Conservation (phyloP, 2,888 invertebrate genomes). For the Molorchus minor region DNA sequence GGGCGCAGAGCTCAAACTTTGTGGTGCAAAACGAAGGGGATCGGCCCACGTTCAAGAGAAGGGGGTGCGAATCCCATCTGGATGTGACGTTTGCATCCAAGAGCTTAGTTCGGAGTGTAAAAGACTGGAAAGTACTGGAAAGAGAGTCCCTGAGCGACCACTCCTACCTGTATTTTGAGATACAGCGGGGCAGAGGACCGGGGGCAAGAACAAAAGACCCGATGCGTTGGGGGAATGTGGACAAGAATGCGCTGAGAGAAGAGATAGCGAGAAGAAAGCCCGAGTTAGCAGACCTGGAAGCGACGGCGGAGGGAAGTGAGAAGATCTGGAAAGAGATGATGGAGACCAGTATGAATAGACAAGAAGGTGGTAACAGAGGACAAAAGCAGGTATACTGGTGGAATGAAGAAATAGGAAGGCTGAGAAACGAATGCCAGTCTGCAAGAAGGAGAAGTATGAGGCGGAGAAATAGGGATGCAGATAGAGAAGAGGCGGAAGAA, state of each 20-base stretch:
- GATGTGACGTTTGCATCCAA: conserved; percentile 18
- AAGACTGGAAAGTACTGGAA: conserved; percentile 18
- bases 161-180: conserved; percentile 9
- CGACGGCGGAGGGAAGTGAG: background rate
- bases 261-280: background rate
- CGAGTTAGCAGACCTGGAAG: background rate
- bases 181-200: background rate
- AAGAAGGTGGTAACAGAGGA: too few species aligned
- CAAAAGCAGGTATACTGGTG: conserved; percentile 27
- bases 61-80: conserved; percentile 1
- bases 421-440: background rate
- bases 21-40: conserved; percentile 5
- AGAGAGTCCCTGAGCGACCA: conserved; percentile 23
- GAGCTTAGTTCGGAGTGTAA: background rate
- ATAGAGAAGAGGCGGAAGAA: background rate
- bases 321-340: too few species aligned
- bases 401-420: conserved; percentile 13
- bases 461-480: background rate
- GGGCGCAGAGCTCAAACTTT: background rate
- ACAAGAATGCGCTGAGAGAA: background rate
- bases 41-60: conserved; percentile 1
- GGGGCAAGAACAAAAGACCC: background rate
- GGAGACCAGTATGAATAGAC: too few species aligned
- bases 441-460: background rate
- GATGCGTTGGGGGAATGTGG: background rate